Evolutionary conservation across 2,797 vertebrate genomes (phyloP), one percentile per base, ranked within the genome.

Genomic region (Sebastes iracundus): DNA sequence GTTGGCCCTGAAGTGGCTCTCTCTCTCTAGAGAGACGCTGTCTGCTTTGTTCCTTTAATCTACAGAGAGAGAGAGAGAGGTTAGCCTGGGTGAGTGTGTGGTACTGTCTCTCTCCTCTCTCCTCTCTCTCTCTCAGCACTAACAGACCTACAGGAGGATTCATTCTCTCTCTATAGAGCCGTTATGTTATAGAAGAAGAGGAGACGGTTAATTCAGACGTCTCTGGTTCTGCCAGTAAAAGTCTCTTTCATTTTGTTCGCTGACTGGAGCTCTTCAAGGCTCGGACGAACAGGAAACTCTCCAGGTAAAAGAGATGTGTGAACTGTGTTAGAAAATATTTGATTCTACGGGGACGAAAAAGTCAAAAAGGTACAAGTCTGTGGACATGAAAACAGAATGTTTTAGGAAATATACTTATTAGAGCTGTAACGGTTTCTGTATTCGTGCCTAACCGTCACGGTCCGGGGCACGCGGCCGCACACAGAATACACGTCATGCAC

Each of bases 11-110:
- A 90, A 90, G 88, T 90, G 85, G 82, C 81, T 70, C 5, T 8
- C 81, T 89, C 89, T 89, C 90, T 89, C 89, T 23, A 28, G 81
- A 90, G 92, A 90, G 81, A 84, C 27, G 58, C 83, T 77, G 88
- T 81, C 88, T 85, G 84, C 87, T 92, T 90, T 90, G 90, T 89
- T 88, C 85, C 82, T 88, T 80, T 87, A 90, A 90, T 89, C 88
- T 84, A 79, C 87, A 90, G 30, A 77, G 63, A 38, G 49, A 82
- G 60, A 35, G 33, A 27, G 14, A 25, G 72, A n/a, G 79, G 80
- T 73, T 62, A 82, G 79, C 53, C 28, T 49, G 72, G 81, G 79
- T 84, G 81, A 89, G n/a, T 13, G 81, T 75, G 72, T 58, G 67
- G 9, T 74, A 49, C 46, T 12, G 60, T 65, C 56, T 76, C 42